phyloP scores from a whole-genome alignment of 64 coral and sea anemone species.

The Montipora foliosa region DNA sequence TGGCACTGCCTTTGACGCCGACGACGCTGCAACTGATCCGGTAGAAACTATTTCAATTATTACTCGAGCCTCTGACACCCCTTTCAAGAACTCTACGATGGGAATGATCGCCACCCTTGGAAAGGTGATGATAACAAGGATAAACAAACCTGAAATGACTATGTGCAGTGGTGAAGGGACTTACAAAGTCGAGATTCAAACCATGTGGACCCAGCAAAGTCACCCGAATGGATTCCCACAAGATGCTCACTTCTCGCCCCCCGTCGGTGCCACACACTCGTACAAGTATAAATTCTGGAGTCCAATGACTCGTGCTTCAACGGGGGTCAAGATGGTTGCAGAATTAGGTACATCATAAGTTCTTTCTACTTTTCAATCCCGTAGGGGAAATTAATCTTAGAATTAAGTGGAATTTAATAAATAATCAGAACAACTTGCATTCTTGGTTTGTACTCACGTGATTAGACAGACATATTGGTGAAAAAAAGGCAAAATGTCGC shows the following conservation, averaged over 20 bases:
- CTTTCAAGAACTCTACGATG: background rate
- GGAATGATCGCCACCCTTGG: background rate
- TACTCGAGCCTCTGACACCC: background rate
- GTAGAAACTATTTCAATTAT: background rate
- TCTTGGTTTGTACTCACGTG: too few species aligned
- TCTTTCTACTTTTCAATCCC: background rate
- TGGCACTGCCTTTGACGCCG: background rate
- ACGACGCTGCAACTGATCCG: background rate
- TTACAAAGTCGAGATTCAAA: constrained; percentile 8
- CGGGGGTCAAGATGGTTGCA: constrained; percentile 15
- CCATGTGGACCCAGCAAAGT: background rate
- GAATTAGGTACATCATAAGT: background rate
- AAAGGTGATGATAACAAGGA: background rate
- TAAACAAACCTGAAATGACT: background rate
- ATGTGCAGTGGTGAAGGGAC: background rate
- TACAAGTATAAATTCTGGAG: constrained; percentile 37
- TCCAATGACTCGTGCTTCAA: background rate
- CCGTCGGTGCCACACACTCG: background rate
- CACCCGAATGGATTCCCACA: background rate
- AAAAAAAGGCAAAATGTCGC: too few species aligned
- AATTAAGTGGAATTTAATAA: too few species aligned
- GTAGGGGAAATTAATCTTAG: background rate
- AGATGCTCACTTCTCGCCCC: background rate
- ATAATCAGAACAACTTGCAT: too few species aligned
- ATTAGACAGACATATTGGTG: too few species aligned